Evolutionary conservation across 2,888 invertebrate genomes (phyloP).

Genomic region (Nymphalis urticae): DNA sequence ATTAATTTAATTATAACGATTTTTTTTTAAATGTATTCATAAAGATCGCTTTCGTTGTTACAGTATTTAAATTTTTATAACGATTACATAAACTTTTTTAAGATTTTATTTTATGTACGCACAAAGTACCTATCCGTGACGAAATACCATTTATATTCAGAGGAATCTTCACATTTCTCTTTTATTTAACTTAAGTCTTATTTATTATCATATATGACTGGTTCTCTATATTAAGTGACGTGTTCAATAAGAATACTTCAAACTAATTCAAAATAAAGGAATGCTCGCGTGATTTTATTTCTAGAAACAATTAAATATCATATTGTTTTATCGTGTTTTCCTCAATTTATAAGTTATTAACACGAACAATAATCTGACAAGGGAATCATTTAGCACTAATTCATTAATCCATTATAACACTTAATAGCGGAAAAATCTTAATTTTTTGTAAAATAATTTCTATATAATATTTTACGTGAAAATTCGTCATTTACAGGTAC

Average conservation of each 20-base stretch:
- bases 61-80: not conserved
- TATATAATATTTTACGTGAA: too few species aligned
- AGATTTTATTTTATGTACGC: not conserved
- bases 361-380: conserved; percentile 25
- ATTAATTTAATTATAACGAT: not conserved
- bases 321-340: conserved; percentile 21
- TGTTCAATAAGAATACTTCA: not conserved
- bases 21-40: not conserved
- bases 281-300: conserved; percentile 20
- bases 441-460: not conserved
- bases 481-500: not conserved
- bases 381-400: conserved; percentile 22
- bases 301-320: conserved; percentile 22
- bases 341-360: conserved; percentile 26
- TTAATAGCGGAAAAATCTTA: conserved; percentile 1
- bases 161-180: not conserved
- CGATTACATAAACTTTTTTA: conserved; percentile 1
- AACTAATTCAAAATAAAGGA: conserved; percentile 10
- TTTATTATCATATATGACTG: conserved; percentile 19
- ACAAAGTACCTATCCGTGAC: not conserved
- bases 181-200: conserved; percentile 6
- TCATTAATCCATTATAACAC: conserved; percentile 12
- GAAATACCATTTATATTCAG: conserved; percentile 1
- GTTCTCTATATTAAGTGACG: conserved; percentile 8
- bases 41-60: not conserved